Evolutionary conservation across 2,888 invertebrate species (phyloP), one percentile per base, ranked within the genome.

Genomic region (Rhagophthalmus giganteus): DNA sequence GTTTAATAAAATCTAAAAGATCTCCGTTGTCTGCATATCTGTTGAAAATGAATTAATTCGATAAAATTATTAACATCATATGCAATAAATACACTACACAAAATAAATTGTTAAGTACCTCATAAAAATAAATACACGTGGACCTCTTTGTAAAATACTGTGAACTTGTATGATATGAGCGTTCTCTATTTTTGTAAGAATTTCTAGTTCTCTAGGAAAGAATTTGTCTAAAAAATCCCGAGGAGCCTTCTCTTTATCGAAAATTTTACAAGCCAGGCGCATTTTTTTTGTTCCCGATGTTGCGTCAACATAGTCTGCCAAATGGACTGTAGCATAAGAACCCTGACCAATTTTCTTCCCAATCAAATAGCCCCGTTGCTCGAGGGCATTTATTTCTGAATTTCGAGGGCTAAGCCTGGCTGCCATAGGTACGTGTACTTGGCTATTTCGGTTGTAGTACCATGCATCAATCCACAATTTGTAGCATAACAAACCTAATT

Each of bases 271-370:
- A 13, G 91, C 92, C 48, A 92, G 79, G 66, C 85, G 84, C 78
- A 88, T 84, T 65, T 83, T 84, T 70, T 85, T 87, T 14, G 83
- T 81, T 54, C 82, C 86, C 47, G 79, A 76, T 48, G 81, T 78
- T 20, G 82, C 82, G 74, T 90, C 88, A 61, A 85, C 82, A 77
- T 87, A 87, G 70, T 90, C 85, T 65, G 94, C 91, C 60, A 90
- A 81, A 67, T 92, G 91, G 20, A 94, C 94, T 39, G 90, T 90
- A 55, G 93, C 93, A 74, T 93, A 93, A 12, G 91, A 91, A 53
- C 94, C 94, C 79, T 92, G 89, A 55, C 94, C 94, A 69, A 94
- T 89, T 78, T 90, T 90, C 73, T 87, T 86, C 60, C 89, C 88
- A 71, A 92, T 87, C 52, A 85, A 77, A 75, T 91, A 91, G 67